Evolutionary conservation across 1,140 invertebrate genomes (phyloP).

Genomic region (Camponotus pennsylvanicus): DNA sequence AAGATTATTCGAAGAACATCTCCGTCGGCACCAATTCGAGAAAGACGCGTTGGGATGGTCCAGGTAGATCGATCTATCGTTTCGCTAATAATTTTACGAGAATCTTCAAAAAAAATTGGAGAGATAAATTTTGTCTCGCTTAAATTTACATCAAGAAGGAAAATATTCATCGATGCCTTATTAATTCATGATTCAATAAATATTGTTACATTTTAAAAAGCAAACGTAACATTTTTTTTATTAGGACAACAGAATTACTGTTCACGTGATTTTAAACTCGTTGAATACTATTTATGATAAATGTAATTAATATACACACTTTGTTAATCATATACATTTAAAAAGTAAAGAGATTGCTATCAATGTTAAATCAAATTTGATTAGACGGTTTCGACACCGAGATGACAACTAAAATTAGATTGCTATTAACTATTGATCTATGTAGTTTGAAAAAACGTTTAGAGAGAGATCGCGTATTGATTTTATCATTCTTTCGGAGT

Average conservation of each 20-base stretch:
- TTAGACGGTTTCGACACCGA: constrained; percentile 55
- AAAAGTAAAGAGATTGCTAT: neutral
- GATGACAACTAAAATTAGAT: constrained; percentile 69
- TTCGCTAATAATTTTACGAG: neutral
- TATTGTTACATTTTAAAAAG: neutral
- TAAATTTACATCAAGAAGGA: neutral
- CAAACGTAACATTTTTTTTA: neutral
- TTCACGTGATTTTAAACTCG: neutral
- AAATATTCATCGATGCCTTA: neutral
- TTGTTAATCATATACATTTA: neutral
- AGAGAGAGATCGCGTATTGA: neutral
- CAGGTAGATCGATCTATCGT: constrained; percentile 78
- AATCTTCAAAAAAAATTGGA: neutral
- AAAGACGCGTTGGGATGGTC: constrained; percentile 81
- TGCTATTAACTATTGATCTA: constrained; percentile 56
- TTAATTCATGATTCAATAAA: neutral
- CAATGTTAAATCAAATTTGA: constrained; percentile 13
- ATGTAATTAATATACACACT: neutral
- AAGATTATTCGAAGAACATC: constrained; percentile 76
- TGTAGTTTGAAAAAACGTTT: constrained; percentile 42
- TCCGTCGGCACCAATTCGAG: constrained; percentile 70
- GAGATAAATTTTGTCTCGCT: neutral
- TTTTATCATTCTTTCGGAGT: neutral
- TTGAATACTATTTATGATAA: neutral
- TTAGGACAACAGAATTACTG: neutral